Percentiles rank a stretch among this genome's conserved stretches.
Conservation (phyloP, 2,113 vertebrate species). For the Chaetorhynchus papuensis region DNA sequence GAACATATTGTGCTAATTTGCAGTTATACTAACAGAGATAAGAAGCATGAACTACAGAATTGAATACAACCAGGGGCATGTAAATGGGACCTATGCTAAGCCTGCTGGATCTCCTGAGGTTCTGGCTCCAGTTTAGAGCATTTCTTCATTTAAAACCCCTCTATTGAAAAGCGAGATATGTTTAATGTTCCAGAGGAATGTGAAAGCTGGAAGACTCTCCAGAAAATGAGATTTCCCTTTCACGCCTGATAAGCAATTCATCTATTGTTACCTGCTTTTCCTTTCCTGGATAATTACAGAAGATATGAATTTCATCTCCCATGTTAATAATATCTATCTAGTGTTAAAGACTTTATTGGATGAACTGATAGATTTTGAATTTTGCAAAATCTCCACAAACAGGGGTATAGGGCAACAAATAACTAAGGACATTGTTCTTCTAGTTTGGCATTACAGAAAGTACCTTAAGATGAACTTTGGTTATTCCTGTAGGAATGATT, state of each 20-base stretch:
- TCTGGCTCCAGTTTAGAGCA: constrained; percentile 29
- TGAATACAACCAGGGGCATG: constrained; percentile 1
- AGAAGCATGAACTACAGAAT: constrained; percentile 19
- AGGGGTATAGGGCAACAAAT: neutral
- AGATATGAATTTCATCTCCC: neutral
- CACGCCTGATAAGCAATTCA: fast-evolving
- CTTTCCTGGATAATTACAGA: neutral
- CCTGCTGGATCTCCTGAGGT: neutral
- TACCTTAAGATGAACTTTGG: neutral
- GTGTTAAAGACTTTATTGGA: neutral
- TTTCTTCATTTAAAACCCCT: neutral
- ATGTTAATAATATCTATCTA: neutral
- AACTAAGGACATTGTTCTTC: neutral
- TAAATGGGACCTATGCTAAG: constrained; percentile 4
- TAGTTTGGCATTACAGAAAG: neutral
- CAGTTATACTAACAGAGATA: constrained; percentile 48
- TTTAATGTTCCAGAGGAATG: neutral
- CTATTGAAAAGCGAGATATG: neutral
- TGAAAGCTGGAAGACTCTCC: neutral
- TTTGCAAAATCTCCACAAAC: neutral
- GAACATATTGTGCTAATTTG: constrained; percentile 53
- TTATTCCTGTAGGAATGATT: neutral
- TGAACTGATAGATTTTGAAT: neutral
- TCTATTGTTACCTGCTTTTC: neutral
- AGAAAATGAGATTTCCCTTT: constrained; percentile 9